Percentiles rank a stretch among this genome's conserved stretches.
Conservation (phyloP, 2,797 vertebrate species). For the Bovichtus diacanthus region DNA sequence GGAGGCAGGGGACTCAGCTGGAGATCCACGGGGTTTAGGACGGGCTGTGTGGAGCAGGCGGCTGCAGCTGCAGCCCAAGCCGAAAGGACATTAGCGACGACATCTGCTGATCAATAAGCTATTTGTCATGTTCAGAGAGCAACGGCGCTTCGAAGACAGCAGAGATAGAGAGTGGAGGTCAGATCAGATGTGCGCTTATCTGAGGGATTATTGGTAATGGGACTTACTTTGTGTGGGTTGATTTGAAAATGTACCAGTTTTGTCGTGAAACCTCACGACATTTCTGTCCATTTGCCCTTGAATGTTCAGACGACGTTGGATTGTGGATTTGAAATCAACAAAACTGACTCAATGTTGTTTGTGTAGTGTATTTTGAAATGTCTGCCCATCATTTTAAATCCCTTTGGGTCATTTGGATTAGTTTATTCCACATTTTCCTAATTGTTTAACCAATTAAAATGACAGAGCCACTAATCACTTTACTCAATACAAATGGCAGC, state of each 20-base stretch:
- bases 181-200: slow-evolving; percentile 49
- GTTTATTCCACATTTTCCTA: neutral
- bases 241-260: slow-evolving; percentile 45
- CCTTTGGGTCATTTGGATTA: slow-evolving; percentile 12
- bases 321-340: slow-evolving; percentile 7
- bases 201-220: slow-evolving; percentile 59
- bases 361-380: neutral
- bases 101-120: slow-evolving; percentile 81
- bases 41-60: slow-evolving; percentile 43
- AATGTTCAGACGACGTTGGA: neutral
- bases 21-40: slow-evolving; percentile 43
- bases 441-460: slow-evolving; percentile 14
- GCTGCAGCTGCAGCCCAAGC: slow-evolving; percentile 62
- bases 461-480: slow-evolving; percentile 4
- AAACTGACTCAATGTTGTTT: neutral
- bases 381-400: neutral
- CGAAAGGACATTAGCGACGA: slow-evolving; percentile 54
- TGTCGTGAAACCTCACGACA: neutral
- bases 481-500: neutral
- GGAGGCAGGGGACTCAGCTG: slow-evolving; percentile 58
- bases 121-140: slow-evolving; percentile 73
- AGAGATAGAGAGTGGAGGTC: slow-evolving; percentile 43
- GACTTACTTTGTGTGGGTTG: slow-evolving; percentile 53
- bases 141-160: neutral
- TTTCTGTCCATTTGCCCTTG: slow-evolving; percentile 24